phyloP scores from a whole-genome alignment of 2,113 vertebrate genomes.

The Turdus rufiventris region DNA sequence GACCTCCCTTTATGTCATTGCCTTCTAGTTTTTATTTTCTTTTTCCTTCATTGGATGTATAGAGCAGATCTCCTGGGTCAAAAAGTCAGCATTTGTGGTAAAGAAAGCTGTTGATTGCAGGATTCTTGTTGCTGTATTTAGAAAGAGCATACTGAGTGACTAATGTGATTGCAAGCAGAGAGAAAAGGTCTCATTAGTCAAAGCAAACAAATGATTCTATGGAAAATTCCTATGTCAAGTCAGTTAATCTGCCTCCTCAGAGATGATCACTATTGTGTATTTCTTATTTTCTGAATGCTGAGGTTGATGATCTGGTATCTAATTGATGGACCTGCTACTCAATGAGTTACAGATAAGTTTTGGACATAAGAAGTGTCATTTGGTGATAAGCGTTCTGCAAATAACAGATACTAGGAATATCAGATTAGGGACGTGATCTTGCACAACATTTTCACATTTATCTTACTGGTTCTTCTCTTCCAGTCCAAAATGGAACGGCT shows the following conservation, averaged over 20 bases:
- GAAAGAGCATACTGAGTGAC: background rate
- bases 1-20: background rate
- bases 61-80: background rate
- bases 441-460: background rate
- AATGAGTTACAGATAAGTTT: background rate
- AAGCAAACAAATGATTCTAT: background rate
- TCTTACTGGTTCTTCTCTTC: background rate
- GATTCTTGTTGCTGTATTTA: conserved; percentile 28
- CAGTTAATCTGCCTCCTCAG: background rate
- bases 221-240: conserved; percentile 24
- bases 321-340: background rate
- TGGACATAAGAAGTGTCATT: background rate
- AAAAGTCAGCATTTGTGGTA: background rate
- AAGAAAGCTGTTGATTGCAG: conserved; percentile 1
- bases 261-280: background rate
- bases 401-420: background rate
- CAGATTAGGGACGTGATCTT: background rate
- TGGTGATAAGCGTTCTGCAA: rapidly evolving
- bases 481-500: background rate
- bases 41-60: background rate
- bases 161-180: conserved; percentile 20
- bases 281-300: background rate
- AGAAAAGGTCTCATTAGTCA: conserved; percentile 38
- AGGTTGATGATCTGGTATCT: background rate
- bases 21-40: background rate